Evolutionary conservation across 2,113 vertebrate species (phyloP).

Genomic region (Corynorhinus townsendii): DNA sequence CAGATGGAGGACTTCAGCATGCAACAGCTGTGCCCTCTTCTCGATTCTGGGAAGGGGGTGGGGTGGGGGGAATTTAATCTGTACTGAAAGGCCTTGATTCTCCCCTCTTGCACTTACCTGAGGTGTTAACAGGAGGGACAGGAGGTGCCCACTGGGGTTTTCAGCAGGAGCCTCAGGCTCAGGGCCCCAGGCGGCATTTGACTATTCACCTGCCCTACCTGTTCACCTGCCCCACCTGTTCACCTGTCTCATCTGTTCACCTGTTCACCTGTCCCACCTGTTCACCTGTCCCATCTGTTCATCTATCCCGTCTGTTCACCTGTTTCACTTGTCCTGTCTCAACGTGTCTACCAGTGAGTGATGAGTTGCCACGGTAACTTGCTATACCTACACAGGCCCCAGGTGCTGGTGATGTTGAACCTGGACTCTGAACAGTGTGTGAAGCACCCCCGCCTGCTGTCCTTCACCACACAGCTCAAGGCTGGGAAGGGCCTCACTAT

Average conservation of each 20-base stretch:
- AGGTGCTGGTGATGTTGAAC: constrained; percentile 92
- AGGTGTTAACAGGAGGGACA: not conserved
- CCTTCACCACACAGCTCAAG: constrained; percentile 93
- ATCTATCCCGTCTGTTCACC: not conserved
- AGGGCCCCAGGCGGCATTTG: not conserved
- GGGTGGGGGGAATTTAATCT: not conserved
- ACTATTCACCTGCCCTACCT: not conserved
- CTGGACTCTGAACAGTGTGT: constrained; percentile 87
- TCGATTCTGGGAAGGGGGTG: not conserved
- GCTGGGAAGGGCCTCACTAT: constrained; percentile 97
- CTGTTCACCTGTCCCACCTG: not conserved
- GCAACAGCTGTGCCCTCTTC: not conserved
- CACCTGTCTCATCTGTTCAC: not conserved
- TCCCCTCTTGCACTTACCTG: not conserved
- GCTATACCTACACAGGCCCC: constrained; percentile 82
- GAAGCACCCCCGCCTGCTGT: constrained; percentile 93
- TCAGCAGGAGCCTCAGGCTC: not conserved
- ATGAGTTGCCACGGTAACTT: fast-evolving
- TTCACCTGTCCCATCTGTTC: not conserved
- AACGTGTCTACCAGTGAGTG: not conserved
- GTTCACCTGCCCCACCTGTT: not conserved
- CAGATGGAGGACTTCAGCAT: fast-evolving
- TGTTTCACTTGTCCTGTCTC: not conserved
- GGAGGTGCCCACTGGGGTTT: not conserved
- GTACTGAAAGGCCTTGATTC: not conserved